Base-by-base conservation (phyloP, 1,140 invertebrate species). In the Zaprionus ghesquierei region DNA sequence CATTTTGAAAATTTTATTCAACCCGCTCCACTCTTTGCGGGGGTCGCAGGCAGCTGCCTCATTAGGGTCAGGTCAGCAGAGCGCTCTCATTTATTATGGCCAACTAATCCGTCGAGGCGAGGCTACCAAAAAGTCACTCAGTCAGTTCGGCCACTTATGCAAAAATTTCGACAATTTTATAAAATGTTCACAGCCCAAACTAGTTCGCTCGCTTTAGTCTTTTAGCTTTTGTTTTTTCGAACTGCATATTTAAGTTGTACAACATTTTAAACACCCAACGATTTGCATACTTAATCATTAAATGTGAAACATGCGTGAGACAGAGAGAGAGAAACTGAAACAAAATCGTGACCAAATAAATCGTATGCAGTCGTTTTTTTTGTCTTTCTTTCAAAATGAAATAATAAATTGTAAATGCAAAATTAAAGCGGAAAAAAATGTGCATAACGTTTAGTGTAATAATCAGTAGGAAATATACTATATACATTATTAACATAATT, bases 361-460 rank as follows among this genome's bases (percentile, higher is more conserved):
- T 69, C 65, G 31, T 33, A 31, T 71, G 38, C 53, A 33, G 31
- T 51, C 46, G 8, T 9, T 56, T 27, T 31, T 31, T 23, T 23
- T 62, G 22, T 46, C 51, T 22, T 59, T 20, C 75, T 78, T 72
- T 56, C 62, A 73, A 82, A n/a, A 76, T 66, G 58, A 82, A 69
- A 25, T 72, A 53, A 58, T 20, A 58, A 55, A 65, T 85, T 77
- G 35, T 64, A 85, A 80, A 85, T 80, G 69, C 77, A 85, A 80
- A 85, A 85, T 77, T 76, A 71, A 73, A 66, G 65, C 69, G 46
- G 79, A 82, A 79, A 73, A 87, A 87, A 89, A 87, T 82, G 84
- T 84, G 76, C 82, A 89, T 79, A 82, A 77, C 84, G 79, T 89
- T 87, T 87, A 87, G 82, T 71, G 79, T 87, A 87, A 87, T 87